These are phyloP conservation scores for Hylaea fasciaria DNA, from an alignment of 2,888 invertebrate species.

Conservation along the genomic window DNA sequence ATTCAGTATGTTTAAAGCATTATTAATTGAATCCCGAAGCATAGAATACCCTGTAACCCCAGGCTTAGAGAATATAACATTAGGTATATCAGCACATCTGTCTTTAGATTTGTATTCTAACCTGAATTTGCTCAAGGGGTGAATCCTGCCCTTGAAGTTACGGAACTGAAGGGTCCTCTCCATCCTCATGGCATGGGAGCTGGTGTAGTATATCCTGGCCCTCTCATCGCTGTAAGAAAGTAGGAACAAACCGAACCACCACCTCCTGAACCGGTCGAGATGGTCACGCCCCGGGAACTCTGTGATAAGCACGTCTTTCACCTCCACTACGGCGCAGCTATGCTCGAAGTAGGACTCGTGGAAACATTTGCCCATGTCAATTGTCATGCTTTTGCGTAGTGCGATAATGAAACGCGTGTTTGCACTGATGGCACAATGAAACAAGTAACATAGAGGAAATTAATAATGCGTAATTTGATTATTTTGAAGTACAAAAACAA, in stretches of 20 bases:
- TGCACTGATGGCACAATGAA: too few species aligned
- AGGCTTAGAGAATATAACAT: too few species aligned
- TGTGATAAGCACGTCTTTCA: constrained; percentile 53
- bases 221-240: constrained; percentile 49
- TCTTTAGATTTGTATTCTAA: background rate
- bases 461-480: too few species aligned
- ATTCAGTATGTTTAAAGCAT: too few species aligned
- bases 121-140: constrained; percentile 54
- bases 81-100: too few species aligned
- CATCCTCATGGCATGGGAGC: constrained; percentile 52
- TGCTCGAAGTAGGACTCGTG: constrained; percentile 55
- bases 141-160: constrained; percentile 46
- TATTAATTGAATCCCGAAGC: too few species aligned
- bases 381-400: background rate
- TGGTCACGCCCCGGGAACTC: constrained; percentile 46
- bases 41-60: too few species aligned
- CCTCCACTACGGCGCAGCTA: constrained; percentile 47
- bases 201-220: constrained; percentile 49
- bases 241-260: constrained; percentile 57
- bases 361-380: constrained; percentile 16
- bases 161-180: constrained; percentile 54
- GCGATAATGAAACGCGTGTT: too few species aligned
- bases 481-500: too few species aligned
- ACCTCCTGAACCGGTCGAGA: constrained; percentile 38
- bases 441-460: too few species aligned